Evolutionary conservation across 2,113 vertebrate species (phyloP).

Genomic region (Piaya cayana): DNA sequence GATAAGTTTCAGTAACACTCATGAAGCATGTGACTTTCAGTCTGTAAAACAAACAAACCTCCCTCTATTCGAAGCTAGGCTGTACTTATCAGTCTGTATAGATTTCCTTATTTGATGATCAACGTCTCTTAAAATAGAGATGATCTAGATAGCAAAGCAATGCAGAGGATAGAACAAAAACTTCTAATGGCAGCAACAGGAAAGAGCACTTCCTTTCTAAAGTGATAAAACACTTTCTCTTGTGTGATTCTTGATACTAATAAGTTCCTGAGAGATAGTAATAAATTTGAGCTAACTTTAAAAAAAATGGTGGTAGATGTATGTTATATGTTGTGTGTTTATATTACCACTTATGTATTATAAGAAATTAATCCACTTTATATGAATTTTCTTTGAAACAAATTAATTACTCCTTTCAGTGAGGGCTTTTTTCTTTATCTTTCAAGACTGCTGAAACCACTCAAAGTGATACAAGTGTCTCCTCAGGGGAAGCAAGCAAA

Average conservation of each 20-base stretch:
- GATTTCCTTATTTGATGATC: neutral
- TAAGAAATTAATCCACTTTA: neutral
- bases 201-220: neutral
- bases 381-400: neutral
- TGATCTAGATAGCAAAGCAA: neutral
- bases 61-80: neutral
- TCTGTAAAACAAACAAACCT: neutral
- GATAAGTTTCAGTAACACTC: neutral
- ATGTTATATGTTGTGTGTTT: neutral
- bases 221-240: neutral
- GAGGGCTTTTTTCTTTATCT: neutral
- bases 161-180: neutral
- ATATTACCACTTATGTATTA: neutral
- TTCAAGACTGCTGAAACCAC: constrained; percentile 70
- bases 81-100: neutral
- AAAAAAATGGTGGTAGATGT: neutral
- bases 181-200: neutral
- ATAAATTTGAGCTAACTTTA: neutral
- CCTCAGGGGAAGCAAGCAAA: constrained; percentile 70
- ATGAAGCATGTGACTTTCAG: neutral
- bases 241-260: neutral
- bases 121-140: neutral
- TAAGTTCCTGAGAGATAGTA: neutral
- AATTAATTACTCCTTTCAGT: neutral
- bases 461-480: constrained; percentile 64